Conservation (phyloP, 2,888 invertebrate genomes). For the Eupithecia centaureata region DNA sequence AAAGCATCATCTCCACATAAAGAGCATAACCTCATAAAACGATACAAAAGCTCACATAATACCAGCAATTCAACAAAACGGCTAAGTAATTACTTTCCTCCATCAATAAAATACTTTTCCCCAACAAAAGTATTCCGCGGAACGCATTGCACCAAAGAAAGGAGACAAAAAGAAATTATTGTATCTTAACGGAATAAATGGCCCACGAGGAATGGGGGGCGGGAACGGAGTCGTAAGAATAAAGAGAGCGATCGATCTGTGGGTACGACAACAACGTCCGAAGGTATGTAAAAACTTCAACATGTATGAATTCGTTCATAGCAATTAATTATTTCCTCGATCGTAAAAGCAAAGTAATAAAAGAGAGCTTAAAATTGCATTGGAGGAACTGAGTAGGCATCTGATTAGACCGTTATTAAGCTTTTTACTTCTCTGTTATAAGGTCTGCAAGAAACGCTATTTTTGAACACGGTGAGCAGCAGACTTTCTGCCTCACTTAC, state of each 20-base stretch:
- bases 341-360: background rate
- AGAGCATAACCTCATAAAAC: slow-evolving; percentile 25
- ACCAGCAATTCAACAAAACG: slow-evolving; percentile 36
- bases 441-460: background rate
- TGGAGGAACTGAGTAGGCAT: background rate
- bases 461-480: background rate
- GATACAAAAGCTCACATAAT: slow-evolving; percentile 28
- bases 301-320: background rate
- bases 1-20: slow-evolving; percentile 10
- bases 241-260: background rate
- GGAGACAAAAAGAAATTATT: slow-evolving; percentile 38
- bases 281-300: background rate
- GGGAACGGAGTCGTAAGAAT: background rate
- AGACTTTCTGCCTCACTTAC: background rate
- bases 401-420: background rate
- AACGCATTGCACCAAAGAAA: slow-evolving; percentile 37
- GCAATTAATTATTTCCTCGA: background rate
- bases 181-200: slow-evolving; percentile 38
- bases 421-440: background rate
- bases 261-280: background rate
- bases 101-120: slow-evolving; percentile 37
- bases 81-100: slow-evolving; percentile 37
- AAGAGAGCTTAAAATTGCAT: background rate
- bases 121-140: slow-evolving; percentile 28
- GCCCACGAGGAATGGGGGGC: slow-evolving; percentile 27